Conservation (phyloP, 2,888 invertebrate genomes). For the Sepiola atlantica region DNA sequence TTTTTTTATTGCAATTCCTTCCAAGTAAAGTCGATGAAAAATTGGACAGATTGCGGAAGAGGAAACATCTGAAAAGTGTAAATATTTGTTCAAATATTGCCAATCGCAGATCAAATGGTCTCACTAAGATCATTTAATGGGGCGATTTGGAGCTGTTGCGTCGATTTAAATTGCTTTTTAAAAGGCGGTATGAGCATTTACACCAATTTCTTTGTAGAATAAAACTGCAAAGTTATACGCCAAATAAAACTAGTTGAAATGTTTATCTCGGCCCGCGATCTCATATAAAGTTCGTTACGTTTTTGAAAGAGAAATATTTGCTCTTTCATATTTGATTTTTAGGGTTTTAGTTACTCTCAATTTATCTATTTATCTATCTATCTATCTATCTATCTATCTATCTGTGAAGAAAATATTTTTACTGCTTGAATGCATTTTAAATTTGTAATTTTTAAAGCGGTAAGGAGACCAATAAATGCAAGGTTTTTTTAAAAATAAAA, state of each 20-base stretch:
- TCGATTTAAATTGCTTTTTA: neutral
- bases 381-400: neutral
- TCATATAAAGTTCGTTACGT: neutral
- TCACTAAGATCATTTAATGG: neutral
- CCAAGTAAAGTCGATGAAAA: no score
- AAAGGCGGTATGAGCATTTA: neutral
- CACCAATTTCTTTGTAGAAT: neutral
- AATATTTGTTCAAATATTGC: neutral
- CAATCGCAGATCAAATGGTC: neutral
- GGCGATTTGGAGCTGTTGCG: neutral
- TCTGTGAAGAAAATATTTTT: no score
- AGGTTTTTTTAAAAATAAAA: no score
- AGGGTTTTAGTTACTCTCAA: no score
- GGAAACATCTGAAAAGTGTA: neutral
- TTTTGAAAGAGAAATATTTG: neutral
- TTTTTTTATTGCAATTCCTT: no score
- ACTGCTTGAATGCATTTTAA: no score
- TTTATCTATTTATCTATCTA: no score
- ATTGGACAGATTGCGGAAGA: neutral
- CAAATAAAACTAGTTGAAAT: neutral
- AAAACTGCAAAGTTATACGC: neutral
- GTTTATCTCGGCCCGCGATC: neutral
- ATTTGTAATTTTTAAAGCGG: no score
- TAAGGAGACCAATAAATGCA: no score
- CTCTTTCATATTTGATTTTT: no score